Evolutionary conservation across 2,797 vertebrate genomes (phyloP).

Genomic region (Cyclopterus lumpus): DNA sequence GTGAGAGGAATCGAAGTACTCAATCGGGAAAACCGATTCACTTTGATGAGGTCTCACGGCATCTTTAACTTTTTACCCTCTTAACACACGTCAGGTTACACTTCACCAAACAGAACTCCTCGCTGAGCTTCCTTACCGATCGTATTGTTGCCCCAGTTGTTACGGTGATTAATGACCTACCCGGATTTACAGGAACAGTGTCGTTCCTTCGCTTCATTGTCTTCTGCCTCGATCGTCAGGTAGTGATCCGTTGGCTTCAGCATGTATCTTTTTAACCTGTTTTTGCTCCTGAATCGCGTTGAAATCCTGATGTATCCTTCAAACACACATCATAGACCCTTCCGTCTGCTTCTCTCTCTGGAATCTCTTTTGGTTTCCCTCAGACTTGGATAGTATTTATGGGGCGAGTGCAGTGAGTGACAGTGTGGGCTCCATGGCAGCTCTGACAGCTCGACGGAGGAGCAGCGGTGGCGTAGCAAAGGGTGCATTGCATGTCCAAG

Average conservation of each 20-base stretch:
- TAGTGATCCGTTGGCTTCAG: background rate
- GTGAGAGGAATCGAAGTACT: slow-evolving; percentile 41
- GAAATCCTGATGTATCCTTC: background rate
- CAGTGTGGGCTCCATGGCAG: background rate
- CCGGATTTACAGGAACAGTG: background rate
- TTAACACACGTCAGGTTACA: slow-evolving; percentile 20
- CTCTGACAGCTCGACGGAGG: too few species aligned
- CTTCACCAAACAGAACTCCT: slow-evolving; percentile 20
- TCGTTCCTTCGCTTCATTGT: background rate
- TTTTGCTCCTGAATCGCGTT: background rate
- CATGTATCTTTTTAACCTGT: background rate
- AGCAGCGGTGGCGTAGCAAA: background rate
- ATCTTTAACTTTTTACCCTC: slow-evolving; percentile 32
- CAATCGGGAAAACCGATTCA: slow-evolving; percentile 37
- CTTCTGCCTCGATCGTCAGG: background rate
- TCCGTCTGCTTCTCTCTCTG: background rate
- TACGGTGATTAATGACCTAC: background rate
- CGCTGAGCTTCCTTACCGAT: background rate
- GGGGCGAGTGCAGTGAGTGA: background rate
- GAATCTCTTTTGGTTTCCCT: background rate
- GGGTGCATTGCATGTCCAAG: background rate
- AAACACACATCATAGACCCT: background rate
- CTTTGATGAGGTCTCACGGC: slow-evolving; percentile 59
- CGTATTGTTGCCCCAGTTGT: background rate
- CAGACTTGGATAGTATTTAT: background rate